These are phyloP conservation scores for Meghimatium bilineatum DNA, from an alignment of 2,888 invertebrate genomes.

Conservation along the genomic window DNA sequence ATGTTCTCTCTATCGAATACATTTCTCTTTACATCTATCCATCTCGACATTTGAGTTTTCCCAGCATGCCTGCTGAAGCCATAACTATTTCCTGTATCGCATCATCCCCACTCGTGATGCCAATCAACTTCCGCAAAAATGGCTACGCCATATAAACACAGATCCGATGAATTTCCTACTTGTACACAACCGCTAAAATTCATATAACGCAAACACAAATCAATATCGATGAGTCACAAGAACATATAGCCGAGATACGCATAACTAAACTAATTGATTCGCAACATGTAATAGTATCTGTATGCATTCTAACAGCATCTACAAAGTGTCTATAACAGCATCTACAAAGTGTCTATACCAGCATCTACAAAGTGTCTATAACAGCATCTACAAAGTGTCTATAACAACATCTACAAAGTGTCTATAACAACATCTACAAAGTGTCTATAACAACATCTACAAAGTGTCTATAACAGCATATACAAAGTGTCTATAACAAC, in stretches of 20 bases:
- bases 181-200: background rate
- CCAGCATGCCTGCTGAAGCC: background rate
- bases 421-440: too few relatives aligned
- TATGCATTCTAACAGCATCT: too few relatives aligned
- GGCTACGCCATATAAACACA: background rate
- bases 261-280: background rate
- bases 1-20: too few relatives aligned
- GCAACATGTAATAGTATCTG: too few relatives aligned
- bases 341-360: too few relatives aligned
- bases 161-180: background rate
- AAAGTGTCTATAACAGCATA: too few relatives aligned
- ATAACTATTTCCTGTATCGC: background rate
- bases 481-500: too few relatives aligned
- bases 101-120: background rate
- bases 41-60: background rate
- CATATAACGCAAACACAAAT: background rate
- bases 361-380: too few relatives aligned
- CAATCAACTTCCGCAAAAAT: background rate
- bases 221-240: background rate
- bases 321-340: too few relatives aligned
- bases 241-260: background rate
- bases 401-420: too few relatives aligned
- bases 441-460: too few relatives aligned
- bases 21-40: background rate
- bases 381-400: too few relatives aligned